Evolutionary conservation across 2,797 vertebrate genomes (phyloP).

Genomic region (Salmo trutta): DNA sequence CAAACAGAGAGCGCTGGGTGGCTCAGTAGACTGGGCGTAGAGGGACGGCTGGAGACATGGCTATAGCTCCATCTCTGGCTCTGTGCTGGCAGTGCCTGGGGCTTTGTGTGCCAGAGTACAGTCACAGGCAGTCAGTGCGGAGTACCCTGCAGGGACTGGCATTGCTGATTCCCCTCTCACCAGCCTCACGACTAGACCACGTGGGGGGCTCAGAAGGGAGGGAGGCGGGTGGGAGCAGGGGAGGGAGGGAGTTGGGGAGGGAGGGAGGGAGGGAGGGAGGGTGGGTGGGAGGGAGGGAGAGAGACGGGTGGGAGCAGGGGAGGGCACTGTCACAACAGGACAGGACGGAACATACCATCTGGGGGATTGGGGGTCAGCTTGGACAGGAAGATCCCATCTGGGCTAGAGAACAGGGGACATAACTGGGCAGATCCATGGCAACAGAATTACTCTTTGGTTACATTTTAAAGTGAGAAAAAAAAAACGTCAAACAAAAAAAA

Average conservation of each 20-base stretch:
- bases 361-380: not conserved
- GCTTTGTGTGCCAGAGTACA: conserved; percentile 70
- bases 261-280: too few relatives aligned
- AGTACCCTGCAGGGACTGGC: conserved; percentile 75
- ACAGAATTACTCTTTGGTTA: too few relatives aligned
- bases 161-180: conserved; percentile 77
- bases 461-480: too few relatives aligned
- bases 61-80: conserved; percentile 35
- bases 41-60: conserved; percentile 52
- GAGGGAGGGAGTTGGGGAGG: too few relatives aligned
- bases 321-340: conserved; percentile 18
- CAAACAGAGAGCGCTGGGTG: not conserved
- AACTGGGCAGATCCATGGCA: not conserved
- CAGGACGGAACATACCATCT: not conserved
- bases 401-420: conserved; percentile 12
- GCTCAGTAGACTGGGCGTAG: not conserved
- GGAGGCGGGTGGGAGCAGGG: conserved; percentile 3
- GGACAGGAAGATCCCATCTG: conserved; percentile 67
- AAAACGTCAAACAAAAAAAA: too few relatives aligned
- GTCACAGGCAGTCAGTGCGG: conserved; percentile 45
- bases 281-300: too few relatives aligned
- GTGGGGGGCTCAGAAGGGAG: conserved; percentile 39
- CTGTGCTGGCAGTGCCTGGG: conserved; percentile 69
- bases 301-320: not conserved
- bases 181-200: conserved; percentile 40